A percentile compares a stretch with the other conserved stretches of the same genome.
Conservation (phyloP, 2,113 vertebrate genomes). For the Tangachromis dhanisi region DNA sequence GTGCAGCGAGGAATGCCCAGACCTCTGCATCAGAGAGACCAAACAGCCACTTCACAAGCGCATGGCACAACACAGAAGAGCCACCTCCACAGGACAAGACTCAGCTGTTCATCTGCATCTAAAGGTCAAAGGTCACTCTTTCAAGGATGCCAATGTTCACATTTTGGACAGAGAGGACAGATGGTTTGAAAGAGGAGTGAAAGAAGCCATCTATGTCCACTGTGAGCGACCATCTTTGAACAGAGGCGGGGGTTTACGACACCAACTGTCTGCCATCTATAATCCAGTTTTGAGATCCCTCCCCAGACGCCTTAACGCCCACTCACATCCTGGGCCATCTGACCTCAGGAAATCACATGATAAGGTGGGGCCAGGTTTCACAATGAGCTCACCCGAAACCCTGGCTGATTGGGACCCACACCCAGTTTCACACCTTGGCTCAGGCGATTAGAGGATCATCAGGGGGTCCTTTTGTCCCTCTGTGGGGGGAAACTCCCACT, state of each 20-base stretch:
- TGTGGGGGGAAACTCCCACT: too few species aligned
- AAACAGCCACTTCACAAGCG: background rate
- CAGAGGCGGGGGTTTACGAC: too few species aligned
- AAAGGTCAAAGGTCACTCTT: background rate
- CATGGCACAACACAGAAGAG: background rate
- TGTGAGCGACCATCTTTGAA: background rate
- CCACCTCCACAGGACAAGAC: background rate
- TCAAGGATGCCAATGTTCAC: rapidly evolving
- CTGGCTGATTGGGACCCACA: too few species aligned
- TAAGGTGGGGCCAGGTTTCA: rapidly evolving
- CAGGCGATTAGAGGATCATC: rapidly evolving
- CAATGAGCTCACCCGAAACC: rapidly evolving
- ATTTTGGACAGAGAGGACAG: background rate
- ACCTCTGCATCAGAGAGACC: rapidly evolving
- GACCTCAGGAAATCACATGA: rapidly evolving
- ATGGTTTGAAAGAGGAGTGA: background rate
- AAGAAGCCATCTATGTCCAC: background rate
- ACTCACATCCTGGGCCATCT: rapidly evolving
- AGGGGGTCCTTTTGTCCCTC: too few species aligned
- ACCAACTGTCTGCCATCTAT: rapidly evolving
- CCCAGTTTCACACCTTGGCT: rapidly evolving
- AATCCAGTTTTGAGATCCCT: too few species aligned
- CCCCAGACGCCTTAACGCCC: too few species aligned
- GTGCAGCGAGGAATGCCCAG: background rate
- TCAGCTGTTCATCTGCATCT: rapidly evolving